phyloP scores from a whole-genome alignment of 2,888 invertebrate genomes.

The Diarsia mendica region DNA sequence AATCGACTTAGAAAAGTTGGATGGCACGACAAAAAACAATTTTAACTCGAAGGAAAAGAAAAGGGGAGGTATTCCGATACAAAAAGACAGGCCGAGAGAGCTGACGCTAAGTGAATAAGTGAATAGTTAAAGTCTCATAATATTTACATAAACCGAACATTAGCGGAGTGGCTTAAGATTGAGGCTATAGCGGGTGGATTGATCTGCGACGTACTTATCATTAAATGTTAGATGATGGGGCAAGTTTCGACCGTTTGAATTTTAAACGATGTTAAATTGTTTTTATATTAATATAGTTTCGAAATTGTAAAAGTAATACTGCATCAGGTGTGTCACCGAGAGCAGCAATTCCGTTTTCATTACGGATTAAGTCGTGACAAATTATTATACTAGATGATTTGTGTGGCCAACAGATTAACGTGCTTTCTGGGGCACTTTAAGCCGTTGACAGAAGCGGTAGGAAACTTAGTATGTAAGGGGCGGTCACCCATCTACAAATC shows the following conservation, averaged over 20 bases:
- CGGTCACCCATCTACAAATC: no score
- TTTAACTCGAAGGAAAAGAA: constrained; percentile 72
- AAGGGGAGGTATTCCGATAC: constrained; percentile 80
- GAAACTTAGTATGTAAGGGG: no score
- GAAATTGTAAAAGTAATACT: background rate
- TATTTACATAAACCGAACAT: constrained; percentile 89
- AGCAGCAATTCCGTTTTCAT: background rate
- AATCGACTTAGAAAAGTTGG: constrained; percentile 79
- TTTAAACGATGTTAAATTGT: background rate
- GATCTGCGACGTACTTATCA: constrained; percentile 33
- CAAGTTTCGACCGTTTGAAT: constrained; percentile 25
- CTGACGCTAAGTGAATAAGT: constrained; percentile 89
- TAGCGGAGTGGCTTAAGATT: constrained; percentile 78
- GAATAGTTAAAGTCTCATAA: constrained; percentile 90
- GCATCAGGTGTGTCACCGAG: background rate
- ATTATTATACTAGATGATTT: no score
- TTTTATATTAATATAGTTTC: background rate
- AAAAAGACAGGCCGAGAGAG: constrained; percentile 83
- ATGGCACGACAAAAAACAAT: constrained; percentile 76
- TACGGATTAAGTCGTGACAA: background rate
- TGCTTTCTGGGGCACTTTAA: no score
- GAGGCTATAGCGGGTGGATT: constrained; percentile 68
- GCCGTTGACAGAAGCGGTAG: no score
- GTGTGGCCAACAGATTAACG: no score
- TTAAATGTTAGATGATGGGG: constrained; percentile 28